Conservation (phyloP, 2,888 invertebrate genomes). For the Synergus umbraculus region DNA sequence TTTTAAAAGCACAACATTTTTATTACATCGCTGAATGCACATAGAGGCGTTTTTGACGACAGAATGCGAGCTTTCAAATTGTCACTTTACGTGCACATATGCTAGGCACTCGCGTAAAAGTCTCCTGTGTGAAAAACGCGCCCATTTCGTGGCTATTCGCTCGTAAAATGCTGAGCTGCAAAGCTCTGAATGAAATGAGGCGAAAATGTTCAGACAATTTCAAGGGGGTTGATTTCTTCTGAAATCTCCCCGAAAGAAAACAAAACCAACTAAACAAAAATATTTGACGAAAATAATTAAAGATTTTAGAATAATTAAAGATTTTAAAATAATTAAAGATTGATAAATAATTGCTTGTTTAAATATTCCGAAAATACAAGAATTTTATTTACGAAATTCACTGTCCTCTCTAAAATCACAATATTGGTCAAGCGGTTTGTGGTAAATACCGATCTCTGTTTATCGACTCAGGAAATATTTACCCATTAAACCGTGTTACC, state of each 20-base stretch:
- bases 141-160: slow-evolving; percentile 20
- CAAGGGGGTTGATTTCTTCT: slow-evolving; percentile 16
- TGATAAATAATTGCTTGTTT: neutral
- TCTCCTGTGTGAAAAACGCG: slow-evolving; percentile 35
- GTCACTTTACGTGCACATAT: slow-evolving; percentile 28
- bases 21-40: neutral
- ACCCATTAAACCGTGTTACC: slow-evolving; percentile 7
- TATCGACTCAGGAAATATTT: slow-evolving; percentile 22
- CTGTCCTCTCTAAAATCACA: neutral
- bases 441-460: slow-evolving; percentile 14
- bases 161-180: slow-evolving; percentile 34
- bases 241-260: neutral
- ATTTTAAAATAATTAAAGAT: neutral
- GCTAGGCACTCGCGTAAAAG: slow-evolving; percentile 40
- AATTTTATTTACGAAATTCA: slow-evolving; percentile 6
- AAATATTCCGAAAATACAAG: neutral
- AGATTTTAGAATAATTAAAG: neutral
- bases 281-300: neutral
- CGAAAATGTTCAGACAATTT: slow-evolving; percentile 22
- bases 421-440: neutral
- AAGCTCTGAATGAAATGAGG: slow-evolving; percentile 28
- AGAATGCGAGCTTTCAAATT: slow-evolving; percentile 11
- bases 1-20: neutral
- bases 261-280: neutral
- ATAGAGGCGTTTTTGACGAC: slow-evolving; percentile 1